Evolutionary conservation across 2,888 invertebrate species (phyloP).

Genomic region (Branchipolynoe longqiensis): DNA sequence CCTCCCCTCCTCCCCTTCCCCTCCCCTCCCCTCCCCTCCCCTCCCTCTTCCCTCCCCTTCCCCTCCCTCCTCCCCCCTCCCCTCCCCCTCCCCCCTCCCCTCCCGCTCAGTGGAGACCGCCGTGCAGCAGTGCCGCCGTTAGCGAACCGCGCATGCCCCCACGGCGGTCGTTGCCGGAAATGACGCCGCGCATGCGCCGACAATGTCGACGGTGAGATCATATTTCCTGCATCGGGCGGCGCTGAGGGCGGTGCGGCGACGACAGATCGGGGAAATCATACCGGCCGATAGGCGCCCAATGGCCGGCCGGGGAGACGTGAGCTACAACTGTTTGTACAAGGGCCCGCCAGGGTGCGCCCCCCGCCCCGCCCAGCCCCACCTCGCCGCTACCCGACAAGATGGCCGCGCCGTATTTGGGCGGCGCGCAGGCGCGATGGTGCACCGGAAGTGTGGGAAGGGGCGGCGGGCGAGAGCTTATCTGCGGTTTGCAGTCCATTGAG

Average conservation of each 20-base stretch:
- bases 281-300: constrained; percentile 16
- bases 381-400: not conserved
- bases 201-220: constrained; percentile 47
- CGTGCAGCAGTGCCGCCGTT: not conserved
- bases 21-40: not conserved
- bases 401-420: not conserved
- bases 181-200: constrained; percentile 36
- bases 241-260: not conserved
- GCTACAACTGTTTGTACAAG: constrained; percentile 54
- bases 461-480: constrained; percentile 31
- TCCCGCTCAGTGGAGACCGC: not conserved
- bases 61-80: not conserved
- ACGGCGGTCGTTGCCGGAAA: constrained; percentile 35
- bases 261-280: constrained; percentile 48
- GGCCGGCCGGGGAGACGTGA: constrained; percentile 16
- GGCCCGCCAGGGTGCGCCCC: constrained; percentile 7
- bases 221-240: constrained; percentile 27
- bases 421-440: not conserved
- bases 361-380: not conserved
- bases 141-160: constrained; percentile 15
- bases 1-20: not conserved
- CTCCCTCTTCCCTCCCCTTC: not conserved
- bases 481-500: constrained; percentile 49
- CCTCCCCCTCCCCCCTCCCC: not conserved
- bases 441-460: not conserved